These are phyloP conservation scores for Spondyliosoma cantharus DNA, from an alignment of 2,797 vertebrate genomes.

Conservation along the genomic window DNA sequence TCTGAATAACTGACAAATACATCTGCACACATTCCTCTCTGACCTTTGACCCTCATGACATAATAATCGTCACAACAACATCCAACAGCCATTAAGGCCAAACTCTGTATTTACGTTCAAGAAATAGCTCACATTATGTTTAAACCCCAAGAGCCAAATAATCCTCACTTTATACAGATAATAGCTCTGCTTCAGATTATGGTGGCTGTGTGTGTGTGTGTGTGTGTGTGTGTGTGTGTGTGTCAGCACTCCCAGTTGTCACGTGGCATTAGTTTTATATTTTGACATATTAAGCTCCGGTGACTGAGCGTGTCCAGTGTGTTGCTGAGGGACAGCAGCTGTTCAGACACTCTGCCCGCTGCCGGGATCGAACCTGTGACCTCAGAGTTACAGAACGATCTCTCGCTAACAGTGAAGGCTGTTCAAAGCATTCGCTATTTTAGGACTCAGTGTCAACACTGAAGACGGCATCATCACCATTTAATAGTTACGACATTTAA, in stretches of 20 bases:
- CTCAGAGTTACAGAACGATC: slow-evolving; percentile 8
- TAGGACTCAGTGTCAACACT: slow-evolving; percentile 16
- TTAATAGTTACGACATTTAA: too few species aligned
- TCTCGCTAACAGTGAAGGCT: slow-evolving; percentile 5
- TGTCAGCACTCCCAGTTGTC: slow-evolving; percentile 50
- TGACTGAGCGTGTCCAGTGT: slow-evolving; percentile 45
- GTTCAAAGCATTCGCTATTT: background rate
- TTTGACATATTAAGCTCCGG: slow-evolving; percentile 43
- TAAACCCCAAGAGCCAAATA: slow-evolving; percentile 49
- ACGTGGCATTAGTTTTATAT: slow-evolving; percentile 57
- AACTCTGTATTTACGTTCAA: slow-evolving; percentile 14
- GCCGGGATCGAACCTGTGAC: slow-evolving; percentile 42
- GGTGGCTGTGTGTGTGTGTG: slow-evolving; percentile 18
- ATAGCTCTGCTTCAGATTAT: slow-evolving; percentile 29
- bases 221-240: slow-evolving; percentile 26
- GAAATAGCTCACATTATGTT: slow-evolving; percentile 22
- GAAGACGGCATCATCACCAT: background rate
- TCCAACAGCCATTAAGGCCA: slow-evolving; percentile 33
- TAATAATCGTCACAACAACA: slow-evolving; percentile 7
- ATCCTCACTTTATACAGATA: slow-evolving; percentile 36
- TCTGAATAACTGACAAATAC: background rate
- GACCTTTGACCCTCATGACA: background rate
- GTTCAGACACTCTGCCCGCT: slow-evolving; percentile 24
- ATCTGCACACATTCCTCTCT: background rate
- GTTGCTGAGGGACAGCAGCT: slow-evolving; percentile 37